phyloP scores from a whole-genome alignment of 2,797 vertebrate species.

The Dromococcyx pavoninus region DNA sequence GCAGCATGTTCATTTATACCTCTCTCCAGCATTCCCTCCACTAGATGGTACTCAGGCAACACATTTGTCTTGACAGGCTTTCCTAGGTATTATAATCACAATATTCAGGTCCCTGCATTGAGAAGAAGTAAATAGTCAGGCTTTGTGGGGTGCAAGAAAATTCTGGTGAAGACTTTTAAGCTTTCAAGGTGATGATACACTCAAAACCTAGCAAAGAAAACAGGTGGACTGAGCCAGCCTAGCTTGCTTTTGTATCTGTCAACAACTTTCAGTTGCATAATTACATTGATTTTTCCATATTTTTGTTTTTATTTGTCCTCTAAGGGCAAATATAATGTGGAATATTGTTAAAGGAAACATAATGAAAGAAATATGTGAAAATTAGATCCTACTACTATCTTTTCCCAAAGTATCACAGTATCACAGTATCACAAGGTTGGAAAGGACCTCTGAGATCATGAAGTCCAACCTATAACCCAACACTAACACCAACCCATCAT shows the following conservation, averaged over 20 bases:
- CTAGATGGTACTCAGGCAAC: conserved; percentile 60
- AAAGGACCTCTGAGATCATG: too few species aligned
- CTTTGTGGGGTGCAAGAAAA: background rate
- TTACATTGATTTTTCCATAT: background rate
- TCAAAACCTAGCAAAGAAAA: background rate
- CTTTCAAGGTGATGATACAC: background rate
- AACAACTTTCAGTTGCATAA: background rate
- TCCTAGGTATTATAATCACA: background rate
- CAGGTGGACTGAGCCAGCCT: background rate
- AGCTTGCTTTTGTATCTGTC: background rate
- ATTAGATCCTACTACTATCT: background rate
- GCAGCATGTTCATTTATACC: background rate
- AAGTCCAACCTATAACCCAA: too few species aligned
- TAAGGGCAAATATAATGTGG: background rate
- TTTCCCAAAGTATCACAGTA: too few species aligned
- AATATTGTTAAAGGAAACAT: background rate
- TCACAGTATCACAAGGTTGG: too few species aligned
- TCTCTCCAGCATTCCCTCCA: conserved; percentile 21
- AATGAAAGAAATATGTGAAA: background rate
- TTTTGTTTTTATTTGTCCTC: background rate
- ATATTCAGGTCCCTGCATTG: background rate
- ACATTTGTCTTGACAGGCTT: background rate
- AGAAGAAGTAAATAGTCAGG: background rate
- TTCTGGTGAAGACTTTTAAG: background rate
- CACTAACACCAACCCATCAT: too few species aligned